These are phyloP conservation scores for Desmophyllum pertusum DNA, from an alignment of 92 coral and sea anemone species.

Conservation along the genomic window DNA sequence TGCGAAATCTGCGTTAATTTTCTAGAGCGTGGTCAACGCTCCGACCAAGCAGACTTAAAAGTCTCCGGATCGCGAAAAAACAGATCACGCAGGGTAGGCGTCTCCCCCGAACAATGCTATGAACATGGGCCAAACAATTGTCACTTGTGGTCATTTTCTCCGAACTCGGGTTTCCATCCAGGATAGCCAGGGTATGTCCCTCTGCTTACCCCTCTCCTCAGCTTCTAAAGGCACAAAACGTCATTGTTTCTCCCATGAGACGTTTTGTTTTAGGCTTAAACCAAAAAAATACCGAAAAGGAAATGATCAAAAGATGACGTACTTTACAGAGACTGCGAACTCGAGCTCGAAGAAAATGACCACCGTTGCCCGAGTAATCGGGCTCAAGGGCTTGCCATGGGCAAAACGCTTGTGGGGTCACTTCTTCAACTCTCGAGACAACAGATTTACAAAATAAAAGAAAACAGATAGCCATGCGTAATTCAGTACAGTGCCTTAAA, in stretches of 20 bases:
- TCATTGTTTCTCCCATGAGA: too few species aligned
- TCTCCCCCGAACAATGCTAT: not conserved
- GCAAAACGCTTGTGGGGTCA: constrained; percentile 23
- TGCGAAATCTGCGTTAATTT: constrained; percentile 2
- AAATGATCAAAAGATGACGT: too few species aligned
- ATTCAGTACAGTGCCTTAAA: too few species aligned
- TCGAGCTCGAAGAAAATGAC: constrained; percentile 1
- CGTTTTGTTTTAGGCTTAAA: too few species aligned
- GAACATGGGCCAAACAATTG: too few species aligned
- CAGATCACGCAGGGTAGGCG: not conserved
- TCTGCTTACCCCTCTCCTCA: too few species aligned
- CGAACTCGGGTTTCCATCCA: too few species aligned
- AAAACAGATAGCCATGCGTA: too few species aligned
- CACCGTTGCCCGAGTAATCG: constrained; percentile 14
- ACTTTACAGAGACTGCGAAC: not conserved
- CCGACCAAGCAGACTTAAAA: constrained; percentile 11
- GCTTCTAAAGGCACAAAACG: too few species aligned
- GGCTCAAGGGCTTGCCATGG: not conserved
- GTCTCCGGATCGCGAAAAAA: constrained; percentile 4
- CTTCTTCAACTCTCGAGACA: constrained; percentile 7
- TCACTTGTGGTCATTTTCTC: too few species aligned
- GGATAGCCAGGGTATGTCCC: too few species aligned
- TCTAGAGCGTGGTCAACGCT: constrained; percentile 22
- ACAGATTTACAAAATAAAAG: not conserved
- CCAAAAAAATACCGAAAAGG: too few species aligned